Evolutionary conservation across 2,113 vertebrate genomes (phyloP).

Genomic region (Opisthocomus hoazin): DNA sequence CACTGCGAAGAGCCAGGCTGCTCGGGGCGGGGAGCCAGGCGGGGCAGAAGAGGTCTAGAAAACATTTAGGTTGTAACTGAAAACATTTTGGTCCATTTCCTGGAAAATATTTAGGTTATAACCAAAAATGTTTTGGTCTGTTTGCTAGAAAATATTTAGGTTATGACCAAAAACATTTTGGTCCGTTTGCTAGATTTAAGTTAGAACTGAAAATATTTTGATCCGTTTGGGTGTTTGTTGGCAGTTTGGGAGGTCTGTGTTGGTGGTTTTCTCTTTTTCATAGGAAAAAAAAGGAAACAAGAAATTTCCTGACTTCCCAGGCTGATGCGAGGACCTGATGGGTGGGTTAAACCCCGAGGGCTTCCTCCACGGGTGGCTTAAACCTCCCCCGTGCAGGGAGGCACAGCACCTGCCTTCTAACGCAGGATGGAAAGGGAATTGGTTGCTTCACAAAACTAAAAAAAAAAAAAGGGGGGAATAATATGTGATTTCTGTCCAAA

Average conservation of each 20-base stretch:
- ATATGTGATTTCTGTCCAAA: background rate
- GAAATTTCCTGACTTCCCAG: background rate
- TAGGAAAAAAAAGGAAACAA: background rate
- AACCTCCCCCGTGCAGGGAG: background rate
- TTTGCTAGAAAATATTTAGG: background rate
- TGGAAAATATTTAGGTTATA: background rate
- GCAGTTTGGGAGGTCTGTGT: background rate
- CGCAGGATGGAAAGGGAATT: rapidly evolving
- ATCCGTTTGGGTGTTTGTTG: background rate
- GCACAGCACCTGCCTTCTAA: background rate
- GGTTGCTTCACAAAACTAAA: background rate
- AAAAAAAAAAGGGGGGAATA: background rate
- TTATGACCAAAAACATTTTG: background rate
- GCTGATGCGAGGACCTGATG: background rate
- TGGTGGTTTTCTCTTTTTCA: background rate
- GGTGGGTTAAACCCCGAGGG: background rate
- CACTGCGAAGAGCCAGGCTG: background rate
- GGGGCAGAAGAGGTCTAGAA: background rate
- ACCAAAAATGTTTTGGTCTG: background rate
- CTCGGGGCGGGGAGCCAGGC: background rate
- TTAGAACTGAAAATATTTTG: background rate
- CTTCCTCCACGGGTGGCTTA: background rate
- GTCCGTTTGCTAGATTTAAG: background rate
- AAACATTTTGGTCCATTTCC: background rate
- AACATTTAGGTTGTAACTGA: background rate